Conservation (phyloP, 2,113 vertebrate genomes). For the Alethe diademata region DNA sequence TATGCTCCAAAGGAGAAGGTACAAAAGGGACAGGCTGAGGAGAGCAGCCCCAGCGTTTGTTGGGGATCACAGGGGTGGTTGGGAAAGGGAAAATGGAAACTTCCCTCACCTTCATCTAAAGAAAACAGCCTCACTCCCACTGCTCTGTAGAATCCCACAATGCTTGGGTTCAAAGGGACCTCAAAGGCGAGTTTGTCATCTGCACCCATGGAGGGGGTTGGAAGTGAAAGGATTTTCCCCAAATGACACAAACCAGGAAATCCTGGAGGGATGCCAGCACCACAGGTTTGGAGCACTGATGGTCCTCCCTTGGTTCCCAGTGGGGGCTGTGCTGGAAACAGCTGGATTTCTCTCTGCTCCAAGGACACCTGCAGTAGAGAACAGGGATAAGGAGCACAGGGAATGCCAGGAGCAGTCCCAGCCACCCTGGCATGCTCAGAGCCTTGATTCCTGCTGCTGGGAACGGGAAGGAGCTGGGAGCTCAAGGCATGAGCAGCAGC, state of each 20-base stretch:
- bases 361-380: neutral
- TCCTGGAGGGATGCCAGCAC: neutral
- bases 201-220: neutral
- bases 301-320: neutral
- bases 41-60: neutral
- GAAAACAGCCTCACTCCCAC: neutral
- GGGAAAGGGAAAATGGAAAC: neutral
- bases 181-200: neutral
- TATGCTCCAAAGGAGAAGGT: conserved; percentile 38
- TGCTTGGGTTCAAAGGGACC: neutral
- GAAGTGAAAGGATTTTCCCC: neutral
- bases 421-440: neutral
- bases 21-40: neutral
- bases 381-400: neutral
- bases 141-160: neutral
- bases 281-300: accelerated
- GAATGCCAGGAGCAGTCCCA: neutral
- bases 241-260: neutral
- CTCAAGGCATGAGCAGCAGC: accelerated
- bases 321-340: neutral
- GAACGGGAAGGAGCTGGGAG: neutral
- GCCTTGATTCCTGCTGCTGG: neutral
- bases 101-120: neutral
- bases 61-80: neutral
- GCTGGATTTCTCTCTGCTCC: neutral